phyloP scores from a whole-genome alignment of 2,113 vertebrate species.

The Cavia porcellus region DNA sequence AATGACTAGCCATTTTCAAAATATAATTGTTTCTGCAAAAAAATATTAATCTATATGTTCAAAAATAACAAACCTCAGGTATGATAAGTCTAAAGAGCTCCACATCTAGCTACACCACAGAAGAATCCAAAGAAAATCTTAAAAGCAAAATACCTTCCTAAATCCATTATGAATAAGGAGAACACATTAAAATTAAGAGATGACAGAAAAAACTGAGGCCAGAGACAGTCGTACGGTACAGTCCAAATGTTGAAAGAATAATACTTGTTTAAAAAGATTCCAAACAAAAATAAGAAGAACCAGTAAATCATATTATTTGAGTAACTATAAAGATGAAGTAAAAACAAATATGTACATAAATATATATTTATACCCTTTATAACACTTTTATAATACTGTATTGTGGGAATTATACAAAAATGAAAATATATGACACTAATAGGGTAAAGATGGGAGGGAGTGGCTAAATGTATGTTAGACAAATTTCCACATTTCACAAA shows the following conservation, averaged over 20 bases:
- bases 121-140: not conserved
- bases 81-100: not conserved
- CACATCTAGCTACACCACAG: not conserved
- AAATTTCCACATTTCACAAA: not conserved
- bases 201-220: not conserved
- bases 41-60: not conserved
- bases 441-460: not conserved
- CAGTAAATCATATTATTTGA: not conserved
- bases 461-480: not conserved
- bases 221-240: not conserved
- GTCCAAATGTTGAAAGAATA: not conserved
- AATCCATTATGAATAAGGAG: not conserved
- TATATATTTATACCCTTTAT: not conserved
- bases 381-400: not conserved
- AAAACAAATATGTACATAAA: not conserved
- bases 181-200: not conserved
- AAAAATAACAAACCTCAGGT: not conserved
- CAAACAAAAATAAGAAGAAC: not conserved
- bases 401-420: not conserved
- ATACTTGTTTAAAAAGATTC: not conserved
- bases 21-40: not conserved
- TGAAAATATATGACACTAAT: not conserved
- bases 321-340: not conserved
- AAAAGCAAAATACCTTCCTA: not conserved
- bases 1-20: not conserved